Evolutionary conservation across 1,140 invertebrate species (phyloP), one percentile per base, ranked within the genome.

Genomic region (Drosophila pectinifera): DNA sequence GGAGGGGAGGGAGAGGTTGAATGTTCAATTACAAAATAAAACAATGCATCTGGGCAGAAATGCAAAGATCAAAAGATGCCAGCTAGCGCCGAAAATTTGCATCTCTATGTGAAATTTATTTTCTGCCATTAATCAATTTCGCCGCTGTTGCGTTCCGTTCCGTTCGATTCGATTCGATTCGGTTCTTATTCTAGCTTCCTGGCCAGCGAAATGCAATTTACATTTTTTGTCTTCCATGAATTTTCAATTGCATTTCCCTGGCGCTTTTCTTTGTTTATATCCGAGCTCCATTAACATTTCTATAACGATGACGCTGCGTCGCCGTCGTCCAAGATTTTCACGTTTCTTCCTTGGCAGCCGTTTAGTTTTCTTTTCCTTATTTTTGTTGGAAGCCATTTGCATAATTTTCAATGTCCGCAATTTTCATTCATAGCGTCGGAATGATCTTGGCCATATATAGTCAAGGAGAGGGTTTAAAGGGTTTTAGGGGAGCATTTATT

Each of bases 391-490:
- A 22, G 28, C 64, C 65, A 82, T 88, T 86, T 86, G 83, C 82
- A 85, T 85, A 85, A 85, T 85, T 78, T 86, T 86, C 78, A 86
- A 86, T 81, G 82, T 70, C 67, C 58, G 62, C 73, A 80, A 84
- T 73, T 77, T 79, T 73, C 59, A 78, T 67, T 69, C 49, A 65
- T 53, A 74, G 46, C 41, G 28, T 43, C 41, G 14, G n/a, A 43
- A 59, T n/a, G 45, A 36, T 45, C 4, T 73, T 49, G 64, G 46
- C 38, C 43, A 45, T 61, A 45, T 55, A 77, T 13, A 22, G 46
- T 14, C 22, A 51, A 13, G 16, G 34, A 34, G 20, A 13, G 7
- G 4, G 20, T 59, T 31, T 7, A 18, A 45, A 24, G 31, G 10
- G 8, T 22, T 28, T 16, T 5, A 16, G 4, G 1, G 31, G 1